Conservation (phyloP, 2,888 invertebrate species). For the Ectemnius lituratus region DNA sequence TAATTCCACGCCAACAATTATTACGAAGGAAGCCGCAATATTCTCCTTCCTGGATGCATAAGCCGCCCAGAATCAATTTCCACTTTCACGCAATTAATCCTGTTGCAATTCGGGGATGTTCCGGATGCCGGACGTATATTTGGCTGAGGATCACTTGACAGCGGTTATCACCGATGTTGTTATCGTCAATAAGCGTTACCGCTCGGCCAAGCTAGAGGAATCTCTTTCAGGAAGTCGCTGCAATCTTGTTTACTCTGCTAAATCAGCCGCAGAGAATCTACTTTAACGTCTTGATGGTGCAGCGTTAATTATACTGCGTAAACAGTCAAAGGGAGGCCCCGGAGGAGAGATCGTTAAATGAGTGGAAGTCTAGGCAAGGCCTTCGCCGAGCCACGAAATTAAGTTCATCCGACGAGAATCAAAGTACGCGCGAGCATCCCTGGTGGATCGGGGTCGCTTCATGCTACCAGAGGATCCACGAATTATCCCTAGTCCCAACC, state of each 20-base stretch:
- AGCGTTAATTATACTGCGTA: conserved; percentile 61
- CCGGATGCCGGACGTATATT: too few species aligned
- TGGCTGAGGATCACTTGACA: not conserved
- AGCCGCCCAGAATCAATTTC: conserved; percentile 26
- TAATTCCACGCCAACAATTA: conserved; percentile 36
- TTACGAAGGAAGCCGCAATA: conserved; percentile 17
- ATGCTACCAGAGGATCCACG: conserved; percentile 10
- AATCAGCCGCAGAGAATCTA: conserved; percentile 52
- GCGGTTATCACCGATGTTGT: conserved; percentile 11
- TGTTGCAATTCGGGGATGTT: too few species aligned
- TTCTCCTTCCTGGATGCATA: conserved; percentile 1
- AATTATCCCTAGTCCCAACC: conserved; percentile 14
- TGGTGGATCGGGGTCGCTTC: conserved; percentile 24
- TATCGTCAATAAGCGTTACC: not conserved
- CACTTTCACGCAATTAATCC: not conserved
- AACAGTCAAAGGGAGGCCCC: conserved; percentile 53
- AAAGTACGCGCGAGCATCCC: conserved; percentile 4
- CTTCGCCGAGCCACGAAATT: conserved; percentile 37
- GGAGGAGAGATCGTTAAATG: conserved; percentile 41
- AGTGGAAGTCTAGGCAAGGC: conserved; percentile 37
- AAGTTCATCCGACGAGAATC: conserved; percentile 39
- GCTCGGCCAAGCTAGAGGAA: conserved; percentile 3
- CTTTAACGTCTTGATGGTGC: conserved; percentile 50
- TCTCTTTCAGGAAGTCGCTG: conserved; percentile 18
- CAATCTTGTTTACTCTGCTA: conserved; percentile 55